Base-by-base conservation (phyloP, 37 sponge, comb jelly and placozoan genomes). In the Aplysina aerophoba region DNA sequence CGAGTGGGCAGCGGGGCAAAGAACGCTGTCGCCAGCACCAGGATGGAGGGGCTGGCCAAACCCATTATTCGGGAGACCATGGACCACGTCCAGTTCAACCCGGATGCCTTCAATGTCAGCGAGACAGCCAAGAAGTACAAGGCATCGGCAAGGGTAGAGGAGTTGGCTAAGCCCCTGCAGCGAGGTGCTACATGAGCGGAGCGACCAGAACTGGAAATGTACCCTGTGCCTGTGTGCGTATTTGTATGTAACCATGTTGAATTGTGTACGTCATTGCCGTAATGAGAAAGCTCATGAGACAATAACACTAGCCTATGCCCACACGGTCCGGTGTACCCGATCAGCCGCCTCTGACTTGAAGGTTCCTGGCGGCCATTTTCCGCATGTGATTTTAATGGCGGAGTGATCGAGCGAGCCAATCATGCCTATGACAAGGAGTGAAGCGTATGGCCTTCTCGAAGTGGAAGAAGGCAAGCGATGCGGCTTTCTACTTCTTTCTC, bases 51-150 rank as follows among this genome's bases (percentile, higher is more conserved):
- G 30, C 88, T 98, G 39, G 79, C 99, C 25, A 92, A 86, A 58
- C 99, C 99, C 0, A 96, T 93, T 21, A 66, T 90, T 2, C 87
- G 96, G 22, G 96, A 96, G 56, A 92, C 96, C 21, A 98, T 98
- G 99, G 96, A 96, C 58, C 95, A 92, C 72, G 84, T 98, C 40
- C 99, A 98, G 88, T 98, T 96, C 85, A 91, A 98, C 59, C 99
- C 96, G 0, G 95, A 92, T 85, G 96, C 91, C 4, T 98, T 98
- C 85, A 86, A 87, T 38, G 99, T 98, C 44, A 92, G 90, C 35
- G 86, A 81, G 25, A 71, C 79, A 31, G 99, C 99, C 19, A 94
- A 87, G 86, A 96, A 94, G 58, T 94, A 92, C 34, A 94, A 92
- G 37, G 81, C 91, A 25, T 87, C 93, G 4, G 77, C 90, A 17